Conservation (phyloP, 2,797 vertebrate genomes). For the Odontamblyopus lacepedii region DNA sequence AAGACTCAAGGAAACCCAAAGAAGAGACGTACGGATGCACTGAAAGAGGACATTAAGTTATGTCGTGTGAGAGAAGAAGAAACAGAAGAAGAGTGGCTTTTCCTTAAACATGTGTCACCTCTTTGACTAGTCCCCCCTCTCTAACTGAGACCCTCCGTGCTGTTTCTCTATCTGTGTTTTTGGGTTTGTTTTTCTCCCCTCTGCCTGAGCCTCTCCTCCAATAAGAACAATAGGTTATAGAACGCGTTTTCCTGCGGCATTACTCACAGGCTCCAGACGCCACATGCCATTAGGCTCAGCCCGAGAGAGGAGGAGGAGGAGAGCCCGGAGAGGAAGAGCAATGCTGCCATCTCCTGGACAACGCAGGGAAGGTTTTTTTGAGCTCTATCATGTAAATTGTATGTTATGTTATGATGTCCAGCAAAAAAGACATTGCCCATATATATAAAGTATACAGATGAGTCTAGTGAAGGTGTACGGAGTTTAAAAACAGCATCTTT, state of each 20-base stretch:
- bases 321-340: constrained; percentile 5
- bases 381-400: too few relatives aligned
- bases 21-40: background rate
- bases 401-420: too few relatives aligned
- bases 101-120: constrained; percentile 35
- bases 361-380: background rate
- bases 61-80: background rate
- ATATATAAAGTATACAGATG: too few relatives aligned
- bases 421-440: too few relatives aligned
- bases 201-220: constrained; percentile 61
- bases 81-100: background rate
- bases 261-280: constrained; percentile 76
- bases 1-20: too few relatives aligned
- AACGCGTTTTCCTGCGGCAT: constrained; percentile 75
- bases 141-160: constrained; percentile 58
- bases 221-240: constrained; percentile 79
- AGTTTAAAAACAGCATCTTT: too few relatives aligned
- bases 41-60: background rate
- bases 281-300: constrained; percentile 75
- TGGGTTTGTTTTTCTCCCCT: constrained; percentile 60
- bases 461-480: too few relatives aligned
- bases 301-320: too few relatives aligned
- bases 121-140: constrained; percentile 69
- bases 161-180: constrained; percentile 10
- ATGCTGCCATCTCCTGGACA: constrained; percentile 76